Percentiles rank a stretch among this genome's conserved stretches.
Evolutionary conservation across 2,888 invertebrate genomes (phyloP).

Genomic region (Euzetes globulus): DNA sequence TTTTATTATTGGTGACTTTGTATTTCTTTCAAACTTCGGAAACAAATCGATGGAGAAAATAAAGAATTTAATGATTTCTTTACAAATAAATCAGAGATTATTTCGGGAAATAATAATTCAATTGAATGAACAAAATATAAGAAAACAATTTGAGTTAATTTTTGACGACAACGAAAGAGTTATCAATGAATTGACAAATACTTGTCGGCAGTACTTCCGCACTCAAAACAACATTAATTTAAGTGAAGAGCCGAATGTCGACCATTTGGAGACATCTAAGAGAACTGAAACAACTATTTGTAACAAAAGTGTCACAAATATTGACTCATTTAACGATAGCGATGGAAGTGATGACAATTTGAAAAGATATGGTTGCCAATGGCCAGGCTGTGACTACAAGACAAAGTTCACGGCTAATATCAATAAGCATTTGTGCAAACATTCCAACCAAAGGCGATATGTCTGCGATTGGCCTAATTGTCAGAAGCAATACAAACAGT

Average conservation of each 20-base stretch:
- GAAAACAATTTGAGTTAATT: constrained; percentile 3
- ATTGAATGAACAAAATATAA: not conserved
- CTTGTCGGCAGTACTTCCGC: not conserved
- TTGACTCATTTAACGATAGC: not conserved
- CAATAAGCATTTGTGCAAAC: not conserved
- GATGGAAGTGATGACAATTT: not conserved
- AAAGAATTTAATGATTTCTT: not conserved
- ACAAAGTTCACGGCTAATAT: not conserved
- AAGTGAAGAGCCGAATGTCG: too few species aligned
- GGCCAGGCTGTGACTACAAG: constrained; percentile 5
- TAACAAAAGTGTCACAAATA: not conserved
- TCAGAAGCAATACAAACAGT: not conserved
- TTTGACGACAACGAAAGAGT: not conserved
- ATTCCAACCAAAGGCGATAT: not conserved
- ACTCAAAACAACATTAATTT: not conserved
- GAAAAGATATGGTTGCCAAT: not conserved
- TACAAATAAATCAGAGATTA: constrained; percentile 16
- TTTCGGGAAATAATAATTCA: not conserved
- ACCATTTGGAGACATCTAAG: not conserved
- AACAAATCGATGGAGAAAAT: not conserved
- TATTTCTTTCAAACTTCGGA: too few species aligned
- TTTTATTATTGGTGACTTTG: too few species aligned
- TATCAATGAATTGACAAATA: not conserved
- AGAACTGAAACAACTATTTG: not conserved
- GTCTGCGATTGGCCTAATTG: constrained; percentile 19